Conservation (phyloP, 2,888 invertebrate genomes). For the Heliconius ismenius region DNA sequence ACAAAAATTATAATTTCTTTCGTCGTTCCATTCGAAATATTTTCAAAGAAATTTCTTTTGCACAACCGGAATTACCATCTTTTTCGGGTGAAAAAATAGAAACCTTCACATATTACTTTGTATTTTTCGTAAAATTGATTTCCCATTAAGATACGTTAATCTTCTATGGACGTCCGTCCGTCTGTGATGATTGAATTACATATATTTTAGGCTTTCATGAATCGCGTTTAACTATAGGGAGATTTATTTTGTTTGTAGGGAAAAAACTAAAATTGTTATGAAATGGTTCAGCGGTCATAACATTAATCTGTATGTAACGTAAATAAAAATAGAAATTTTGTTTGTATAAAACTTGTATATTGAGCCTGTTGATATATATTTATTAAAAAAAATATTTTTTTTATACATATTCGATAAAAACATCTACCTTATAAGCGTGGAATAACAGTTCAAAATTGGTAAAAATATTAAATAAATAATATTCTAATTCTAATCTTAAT, state of each 20-base stretch:
- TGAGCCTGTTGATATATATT: background rate
- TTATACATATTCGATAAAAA: too few species aligned
- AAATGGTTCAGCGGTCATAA: background rate
- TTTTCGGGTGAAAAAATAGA: background rate
- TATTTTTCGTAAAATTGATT: slow-evolving; percentile 43
- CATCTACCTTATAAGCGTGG: too few species aligned
- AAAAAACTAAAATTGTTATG: background rate
- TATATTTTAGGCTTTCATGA: slow-evolving; percentile 36
- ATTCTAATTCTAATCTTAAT: too few species aligned
- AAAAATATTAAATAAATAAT: too few species aligned
- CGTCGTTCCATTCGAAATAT: background rate
- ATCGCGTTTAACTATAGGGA: slow-evolving; percentile 17
- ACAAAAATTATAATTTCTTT: background rate
- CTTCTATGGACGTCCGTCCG: slow-evolving; percentile 38
- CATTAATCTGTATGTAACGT: background rate
- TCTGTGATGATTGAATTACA: slow-evolving; percentile 36
- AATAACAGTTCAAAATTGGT: too few species aligned
- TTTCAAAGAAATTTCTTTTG: background rate
- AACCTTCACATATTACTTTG: slow-evolving; percentile 33
- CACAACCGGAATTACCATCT: background rate
- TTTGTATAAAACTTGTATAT: background rate
- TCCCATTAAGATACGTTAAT: slow-evolving; percentile 43
- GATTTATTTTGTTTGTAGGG: background rate
- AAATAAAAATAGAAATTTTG: background rate
- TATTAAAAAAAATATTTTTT: too few species aligned